phyloP scores from a whole-genome alignment of 2,888 invertebrate genomes.

The Mantis religiosa region DNA sequence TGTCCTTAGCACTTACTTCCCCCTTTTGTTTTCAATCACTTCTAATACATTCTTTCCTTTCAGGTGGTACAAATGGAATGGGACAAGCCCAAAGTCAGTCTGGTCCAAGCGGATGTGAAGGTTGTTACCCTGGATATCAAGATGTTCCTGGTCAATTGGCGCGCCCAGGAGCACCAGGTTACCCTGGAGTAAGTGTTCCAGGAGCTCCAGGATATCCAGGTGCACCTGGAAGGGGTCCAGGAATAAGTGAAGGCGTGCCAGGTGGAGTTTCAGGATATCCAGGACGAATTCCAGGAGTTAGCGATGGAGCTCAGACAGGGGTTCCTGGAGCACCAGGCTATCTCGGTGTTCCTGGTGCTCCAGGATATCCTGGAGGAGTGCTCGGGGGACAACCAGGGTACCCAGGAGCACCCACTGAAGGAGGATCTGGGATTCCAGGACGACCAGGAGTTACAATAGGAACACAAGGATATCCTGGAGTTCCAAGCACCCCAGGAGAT shows the following conservation, averaged over 20 bases:
- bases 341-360: not conserved
- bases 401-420: not conserved
- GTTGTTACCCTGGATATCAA: slow-evolving; percentile 48
- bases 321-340: slow-evolving; percentile 12
- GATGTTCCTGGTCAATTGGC: not conserved
- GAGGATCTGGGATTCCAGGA: too few relatives aligned
- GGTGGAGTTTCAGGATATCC: slow-evolving; percentile 12
- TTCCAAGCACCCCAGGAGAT: too few relatives aligned
- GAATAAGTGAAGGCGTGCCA: not conserved
- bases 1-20: too few relatives aligned
- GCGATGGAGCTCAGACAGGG: not conserved
- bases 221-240: not conserved
- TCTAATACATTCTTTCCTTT: not conserved
- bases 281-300: slow-evolving; percentile 20
- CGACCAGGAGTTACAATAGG: too few relatives aligned
- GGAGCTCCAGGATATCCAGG: not conserved
- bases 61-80: slow-evolving; percentile 79
- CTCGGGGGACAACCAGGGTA: too few relatives aligned
- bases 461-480: slow-evolving; percentile 24
- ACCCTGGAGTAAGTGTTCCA: not conserved
- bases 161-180: not conserved
- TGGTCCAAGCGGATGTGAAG: slow-evolving; percentile 63
- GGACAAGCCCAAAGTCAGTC: slow-evolving; percentile 87
- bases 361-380: too few relatives aligned
- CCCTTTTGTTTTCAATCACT: too few relatives aligned